Evolutionary conservation across 2,113 vertebrate genomes (phyloP).

Genomic region (Chinchilla lanigera): DNA sequence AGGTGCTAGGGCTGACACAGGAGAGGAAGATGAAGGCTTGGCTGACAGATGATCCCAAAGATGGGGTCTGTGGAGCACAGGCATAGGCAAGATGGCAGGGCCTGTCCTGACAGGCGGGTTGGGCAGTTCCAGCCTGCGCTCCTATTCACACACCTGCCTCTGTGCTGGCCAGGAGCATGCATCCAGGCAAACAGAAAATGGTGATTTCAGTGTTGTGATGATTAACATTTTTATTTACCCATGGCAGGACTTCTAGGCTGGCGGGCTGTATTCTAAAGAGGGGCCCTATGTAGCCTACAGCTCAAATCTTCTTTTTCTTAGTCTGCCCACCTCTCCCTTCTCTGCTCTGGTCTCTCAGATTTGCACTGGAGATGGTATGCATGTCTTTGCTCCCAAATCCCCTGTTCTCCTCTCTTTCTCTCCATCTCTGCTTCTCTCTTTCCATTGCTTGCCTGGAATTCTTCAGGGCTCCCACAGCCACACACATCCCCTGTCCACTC

Average conservation of each 20-base stretch:
- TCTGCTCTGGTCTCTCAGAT: background rate
- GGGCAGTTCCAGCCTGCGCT: background rate
- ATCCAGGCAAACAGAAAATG: conserved; percentile 47
- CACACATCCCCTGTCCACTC: background rate
- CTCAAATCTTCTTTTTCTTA: background rate
- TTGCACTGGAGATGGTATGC: background rate
- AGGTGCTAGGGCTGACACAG: background rate
- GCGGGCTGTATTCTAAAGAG: conserved; percentile 42
- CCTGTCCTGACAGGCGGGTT: conserved; percentile 57
- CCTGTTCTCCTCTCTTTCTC: background rate
- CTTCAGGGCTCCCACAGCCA: background rate
- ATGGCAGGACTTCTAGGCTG: background rate
- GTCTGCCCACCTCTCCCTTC: background rate
- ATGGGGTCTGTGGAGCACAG: background rate
- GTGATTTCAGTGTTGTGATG: background rate
- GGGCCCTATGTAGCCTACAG: background rate
- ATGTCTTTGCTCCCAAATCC: background rate
- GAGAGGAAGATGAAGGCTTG: background rate
- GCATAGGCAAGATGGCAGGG: background rate
- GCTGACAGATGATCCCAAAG: background rate
- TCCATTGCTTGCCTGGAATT: background rate
- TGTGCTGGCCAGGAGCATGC: background rate
- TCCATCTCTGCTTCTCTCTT: background rate
- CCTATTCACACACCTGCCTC: conserved; percentile 9
- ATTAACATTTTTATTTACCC: conserved; percentile 58